phyloP scores from a whole-genome alignment of 2,797 vertebrate species.

The Prionace glauca region DNA sequence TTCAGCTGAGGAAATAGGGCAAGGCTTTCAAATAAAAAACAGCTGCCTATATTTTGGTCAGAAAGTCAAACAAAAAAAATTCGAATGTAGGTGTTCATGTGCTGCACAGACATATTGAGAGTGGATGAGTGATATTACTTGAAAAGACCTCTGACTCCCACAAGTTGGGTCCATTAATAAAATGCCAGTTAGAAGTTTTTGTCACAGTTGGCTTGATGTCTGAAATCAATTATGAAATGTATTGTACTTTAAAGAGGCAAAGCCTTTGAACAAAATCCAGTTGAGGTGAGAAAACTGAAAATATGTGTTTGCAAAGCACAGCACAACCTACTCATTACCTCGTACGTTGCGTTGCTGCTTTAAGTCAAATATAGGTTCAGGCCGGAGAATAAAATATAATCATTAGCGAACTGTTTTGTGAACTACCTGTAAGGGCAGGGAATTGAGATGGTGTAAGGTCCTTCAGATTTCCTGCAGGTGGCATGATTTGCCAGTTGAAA shows the following conservation, averaged over 20 bases:
- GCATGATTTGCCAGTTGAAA: not conserved
- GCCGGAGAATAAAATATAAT: not conserved
- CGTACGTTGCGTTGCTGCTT: not conserved
- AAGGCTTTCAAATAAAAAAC: not conserved
- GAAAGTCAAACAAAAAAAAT: not conserved
- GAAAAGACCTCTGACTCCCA: not conserved
- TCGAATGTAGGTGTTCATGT: not conserved
- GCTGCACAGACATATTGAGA: not conserved
- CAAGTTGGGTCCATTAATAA: not conserved
- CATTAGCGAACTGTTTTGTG: not conserved
- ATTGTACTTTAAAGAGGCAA: not conserved
- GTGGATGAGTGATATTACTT: not conserved
- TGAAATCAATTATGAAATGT: not conserved
- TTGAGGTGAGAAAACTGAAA: not conserved
- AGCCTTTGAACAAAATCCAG: not conserved
- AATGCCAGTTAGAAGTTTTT: not conserved
- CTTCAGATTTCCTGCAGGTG: not conserved
- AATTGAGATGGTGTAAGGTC: not conserved
- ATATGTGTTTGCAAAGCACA: not conserved
- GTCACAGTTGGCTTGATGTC: not conserved
- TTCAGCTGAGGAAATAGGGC: not conserved
- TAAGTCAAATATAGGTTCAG: not conserved
- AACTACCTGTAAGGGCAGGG: not conserved
- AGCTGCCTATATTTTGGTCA: not conserved
- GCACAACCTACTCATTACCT: not conserved